Base-by-base conservation (phyloP, 2,113 vertebrate species). In the Electrona antarctica region DNA sequence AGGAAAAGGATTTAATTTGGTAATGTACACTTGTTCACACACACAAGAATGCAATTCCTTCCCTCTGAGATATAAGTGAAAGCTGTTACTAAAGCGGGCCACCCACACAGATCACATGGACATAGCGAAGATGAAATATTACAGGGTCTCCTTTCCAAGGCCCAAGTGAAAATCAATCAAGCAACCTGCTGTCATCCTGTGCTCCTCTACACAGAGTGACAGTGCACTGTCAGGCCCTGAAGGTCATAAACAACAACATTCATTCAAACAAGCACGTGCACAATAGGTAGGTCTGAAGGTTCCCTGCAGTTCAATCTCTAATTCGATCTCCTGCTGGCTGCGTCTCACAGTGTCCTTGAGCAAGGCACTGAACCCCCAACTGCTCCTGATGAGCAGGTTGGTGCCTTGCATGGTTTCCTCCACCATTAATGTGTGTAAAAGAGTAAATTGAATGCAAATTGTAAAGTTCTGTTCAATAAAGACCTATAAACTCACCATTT, bases 61-160 rank as follows among this genome's bases (percentile, higher is more conserved):
- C 52, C 58, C 14, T 45, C 58, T 3, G 8, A 54, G 28, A 52
- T 54, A 13, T 60, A 15, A 51, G 41, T 50, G 56, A n/a, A 69
- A 46, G 15, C 21, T 50, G 15, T 46, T 21, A 61, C 68, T 45
- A 52, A 70, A 61, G 33, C 51, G 15, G 48, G 59, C 68, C 50
- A 55, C 48, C 49, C 48, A 14, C 48, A 14, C 47, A 52, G 68
- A 21, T 68, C 55, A 58, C 55, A 68, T 28, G 48, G 15, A 51
- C 62, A 64, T 68, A 45, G 58, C 28, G 41, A n/a, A 29, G 11
- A 8, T 21, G 28, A 70, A 21, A n/a, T 8, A 50, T 51, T 6
- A 7, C 45, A n/a, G 28, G 47, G 10, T 60, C 15, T 15, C 6
- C 8, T 54, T 54, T 69, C 48, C 28, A 54, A 15, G 29, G 49